Evolutionary conservation across 2,888 invertebrate species (phyloP), one percentile per base, ranked within the genome.

Genomic region (Gibbula magus): DNA sequence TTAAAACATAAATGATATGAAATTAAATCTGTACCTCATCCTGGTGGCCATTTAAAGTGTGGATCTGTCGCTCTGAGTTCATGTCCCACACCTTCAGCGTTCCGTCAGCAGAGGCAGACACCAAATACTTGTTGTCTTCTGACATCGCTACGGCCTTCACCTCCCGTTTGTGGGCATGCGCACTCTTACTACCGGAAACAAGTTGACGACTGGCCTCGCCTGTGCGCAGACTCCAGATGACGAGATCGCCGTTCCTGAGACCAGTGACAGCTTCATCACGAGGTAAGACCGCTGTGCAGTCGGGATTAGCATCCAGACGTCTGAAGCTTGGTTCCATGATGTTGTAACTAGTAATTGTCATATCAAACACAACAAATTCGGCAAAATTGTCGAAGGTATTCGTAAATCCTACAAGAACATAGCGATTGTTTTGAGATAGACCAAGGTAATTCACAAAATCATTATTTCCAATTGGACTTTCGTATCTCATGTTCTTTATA

Each of bases 201-300:
- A 92, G 87, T 84, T 92, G 92, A 22, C 92, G 86, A 76, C 88
- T 89, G 0, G 91, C 88, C 76, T 82, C 61, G 39, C 91, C 91
- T 25, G 91, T 92, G 18, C 90, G 84, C 81, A 93, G 83, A 81
- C 90, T 92, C 93, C 93, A 93, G 76, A 93, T 88, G 35, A 91
- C 88, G 20, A 93, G 88, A 78, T 93, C 92, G 54, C 93, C 93
- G 79, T 92, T 91, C 32, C 92, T 84, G 20, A 92, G 89, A 32
- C 93, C 93, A 39, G 93, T 93, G 20, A 92, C 91, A 0, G 91
- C 92, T 82, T 92, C 92, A 75, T 92, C 92, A 77, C 89, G 89
- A 39, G 91, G 91, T 76, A 93, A 86, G 20, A 92, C 87, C 39
- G 90, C 92, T 1, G 92, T 93, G 79, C 89, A 89, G 29, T 91